Evolutionary conservation across 2,113 vertebrate species (phyloP), one percentile per base, ranked within the genome.

Genomic region (Onychorhynchus coronatus): DNA sequence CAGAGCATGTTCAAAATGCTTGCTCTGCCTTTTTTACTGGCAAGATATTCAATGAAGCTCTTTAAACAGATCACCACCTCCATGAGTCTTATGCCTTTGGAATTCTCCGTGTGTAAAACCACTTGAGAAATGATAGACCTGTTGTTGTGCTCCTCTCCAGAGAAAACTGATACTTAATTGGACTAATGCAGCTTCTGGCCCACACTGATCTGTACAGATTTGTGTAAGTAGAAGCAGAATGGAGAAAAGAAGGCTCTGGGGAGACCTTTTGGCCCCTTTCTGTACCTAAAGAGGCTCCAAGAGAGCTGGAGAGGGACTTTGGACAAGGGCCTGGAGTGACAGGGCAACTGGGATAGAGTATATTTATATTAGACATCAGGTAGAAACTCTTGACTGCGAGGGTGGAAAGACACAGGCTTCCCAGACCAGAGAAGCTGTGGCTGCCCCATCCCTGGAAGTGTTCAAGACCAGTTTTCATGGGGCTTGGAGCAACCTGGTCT

Each of bases 401-500:
- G 14, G 9, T 31, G 55, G 11, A 14, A 9, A 55, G n/a, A 31
- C 24, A 39, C 16, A 41, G 62, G 14, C 17, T 62, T 9, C 14
- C 14, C 47, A 49, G 55, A 62, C 14, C 47, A 49, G 55, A 62
- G 35, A 4, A 83, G 30, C 55, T 83, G 71, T 42, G 71, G 47
- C 18, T 90, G 41, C 49, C 8, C 55, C 72, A 70, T 63, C 25
- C 12, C 41, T 83, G 72, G 35, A 1, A 70, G 21, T 83, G 30
- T 1, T 30, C 79, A 19, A 55, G 55, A 4, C 35, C 25, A 14
- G 30, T 12, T 0, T 76, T 39, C 16, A 47, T 0, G 0, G 28
- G 8, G 0, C 28, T 68, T 53, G n/a, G 61, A 75, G 30, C n/a
- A 41, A 0, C 21, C 47, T 76, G 79, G 41, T 9, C 2, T 2